Evolutionary conservation across 2,113 vertebrate species (phyloP).

Genomic region (Uria aalge): DNA sequence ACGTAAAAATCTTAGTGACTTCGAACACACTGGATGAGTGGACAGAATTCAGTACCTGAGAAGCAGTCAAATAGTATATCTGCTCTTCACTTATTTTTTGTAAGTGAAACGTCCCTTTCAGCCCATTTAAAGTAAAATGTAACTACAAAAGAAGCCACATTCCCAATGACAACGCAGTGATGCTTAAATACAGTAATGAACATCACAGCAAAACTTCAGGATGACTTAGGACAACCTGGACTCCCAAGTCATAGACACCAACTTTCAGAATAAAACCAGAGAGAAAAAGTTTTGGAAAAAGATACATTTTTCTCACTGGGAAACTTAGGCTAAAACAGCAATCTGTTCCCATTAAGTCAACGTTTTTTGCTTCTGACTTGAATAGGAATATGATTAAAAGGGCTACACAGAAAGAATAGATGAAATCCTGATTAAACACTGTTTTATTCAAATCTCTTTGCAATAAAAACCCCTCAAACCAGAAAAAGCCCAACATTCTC

Average conservation of each 20-base stretch:
- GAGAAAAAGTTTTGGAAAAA: background rate
- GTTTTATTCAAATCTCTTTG: slow-evolving; percentile 29
- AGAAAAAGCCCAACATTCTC: background rate
- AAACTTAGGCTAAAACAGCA: background rate
- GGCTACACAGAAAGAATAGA: background rate
- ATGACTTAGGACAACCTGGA: background rate
- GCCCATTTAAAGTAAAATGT: background rate
- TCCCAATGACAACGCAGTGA: background rate
- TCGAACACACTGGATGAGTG: background rate
- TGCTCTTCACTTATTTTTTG: background rate
- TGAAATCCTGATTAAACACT: slow-evolving; percentile 17
- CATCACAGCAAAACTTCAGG: background rate
- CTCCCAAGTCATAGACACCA: background rate
- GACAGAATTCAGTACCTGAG: background rate
- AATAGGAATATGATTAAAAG: slow-evolving; percentile 18
- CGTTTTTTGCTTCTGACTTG: background rate
- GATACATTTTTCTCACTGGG: background rate
- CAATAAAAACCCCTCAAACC: background rate
- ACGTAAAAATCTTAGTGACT: background rate
- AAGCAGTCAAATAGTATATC: background rate
- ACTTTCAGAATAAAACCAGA: background rate
- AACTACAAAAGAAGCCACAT: background rate
- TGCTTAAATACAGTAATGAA: background rate
- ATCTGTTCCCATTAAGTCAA: slow-evolving; percentile 44
- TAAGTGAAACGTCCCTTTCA: background rate